Percentiles rank a stretch among this genome's conserved stretches.
These are phyloP conservation scores for Drosophila obscura DNA, from an alignment of 1,140 invertebrate species.

Conservation along the genomic window DNA sequence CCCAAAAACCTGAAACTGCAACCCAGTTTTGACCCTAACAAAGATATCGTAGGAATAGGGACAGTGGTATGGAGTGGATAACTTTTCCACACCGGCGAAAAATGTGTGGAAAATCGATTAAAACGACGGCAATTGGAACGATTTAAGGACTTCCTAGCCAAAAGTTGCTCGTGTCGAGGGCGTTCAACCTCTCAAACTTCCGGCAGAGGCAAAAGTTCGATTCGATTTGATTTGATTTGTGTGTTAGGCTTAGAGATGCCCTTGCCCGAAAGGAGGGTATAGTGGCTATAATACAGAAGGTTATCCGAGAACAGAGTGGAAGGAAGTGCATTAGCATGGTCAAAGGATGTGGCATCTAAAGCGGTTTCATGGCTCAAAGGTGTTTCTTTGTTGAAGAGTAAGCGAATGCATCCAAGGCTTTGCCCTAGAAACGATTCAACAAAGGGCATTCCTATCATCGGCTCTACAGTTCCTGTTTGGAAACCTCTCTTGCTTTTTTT, in stretches of 20 bases:
- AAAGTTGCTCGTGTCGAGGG: slow-evolving; percentile 28
- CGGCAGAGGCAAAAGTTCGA: background rate
- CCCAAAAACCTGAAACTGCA: slow-evolving; percentile 35
- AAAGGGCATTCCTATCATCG: too few species aligned
- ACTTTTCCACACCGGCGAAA: slow-evolving; percentile 47
- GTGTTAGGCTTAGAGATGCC: background rate
- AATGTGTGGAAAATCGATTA: slow-evolving; percentile 74
- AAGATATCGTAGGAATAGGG: background rate
- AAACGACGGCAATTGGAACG: slow-evolving; percentile 54
- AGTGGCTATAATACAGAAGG: background rate
- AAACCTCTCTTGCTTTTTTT: too few species aligned
- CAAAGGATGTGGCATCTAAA: too few species aligned
- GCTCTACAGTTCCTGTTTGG: too few species aligned
- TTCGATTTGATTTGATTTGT: slow-evolving; percentile 22
- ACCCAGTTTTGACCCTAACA: background rate
- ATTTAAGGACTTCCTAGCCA: slow-evolving; percentile 50
- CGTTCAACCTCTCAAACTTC: slow-evolving; percentile 24
- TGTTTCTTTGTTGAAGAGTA: too few species aligned
- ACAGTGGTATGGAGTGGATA: slow-evolving; percentile 15
- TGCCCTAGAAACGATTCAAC: too few species aligned
- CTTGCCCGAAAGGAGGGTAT: background rate
- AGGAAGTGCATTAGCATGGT: too few species aligned
- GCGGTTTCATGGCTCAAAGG: too few species aligned
- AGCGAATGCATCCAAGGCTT: too few species aligned
- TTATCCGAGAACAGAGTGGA: too few species aligned